Percentiles rank a stretch among this genome's conserved stretches.
Evolutionary conservation across 1,140 invertebrate species (phyloP).

Genomic region (Latrodectus geometricus): DNA sequence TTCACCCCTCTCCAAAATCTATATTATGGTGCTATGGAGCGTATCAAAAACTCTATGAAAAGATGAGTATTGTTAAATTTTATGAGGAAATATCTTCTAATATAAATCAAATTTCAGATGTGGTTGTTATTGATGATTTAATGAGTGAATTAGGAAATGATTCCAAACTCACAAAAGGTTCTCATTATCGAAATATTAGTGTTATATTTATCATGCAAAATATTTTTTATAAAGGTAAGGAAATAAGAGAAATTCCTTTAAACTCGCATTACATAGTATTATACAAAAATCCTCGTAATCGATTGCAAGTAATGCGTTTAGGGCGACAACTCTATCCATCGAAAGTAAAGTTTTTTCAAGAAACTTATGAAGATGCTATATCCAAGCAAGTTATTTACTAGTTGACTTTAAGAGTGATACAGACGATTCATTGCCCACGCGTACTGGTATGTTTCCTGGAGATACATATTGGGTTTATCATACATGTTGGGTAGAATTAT

Average conservation of each 20-base stretch:
- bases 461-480: not conserved
- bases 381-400: constrained; percentile 9
- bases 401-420: constrained; percentile 16
- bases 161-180: too few relatives aligned
- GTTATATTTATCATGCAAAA: too few relatives aligned
- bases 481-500: too few relatives aligned
- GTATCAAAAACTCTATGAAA: constrained; percentile 4
- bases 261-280: constrained; percentile 68
- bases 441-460: constrained; percentile 3
- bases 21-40: constrained; percentile 11
- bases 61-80: constrained; percentile 21
- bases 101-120: not conserved
- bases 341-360: too few relatives aligned
- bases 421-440: not conserved
- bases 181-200: too few relatives aligned
- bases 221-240: too few relatives aligned
- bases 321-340: too few relatives aligned
- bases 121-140: constrained; percentile 68
- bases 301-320: constrained; percentile 69
- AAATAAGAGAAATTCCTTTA: too few relatives aligned
- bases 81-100: constrained; percentile 2
- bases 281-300: constrained; percentile 70
- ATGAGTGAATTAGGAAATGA: too few relatives aligned
- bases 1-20: not conserved
- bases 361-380: constrained; percentile 63